Evolutionary conservation across 2,888 invertebrate genomes (phyloP).

Genomic region (Caenorhabditis auriculariae): DNA sequence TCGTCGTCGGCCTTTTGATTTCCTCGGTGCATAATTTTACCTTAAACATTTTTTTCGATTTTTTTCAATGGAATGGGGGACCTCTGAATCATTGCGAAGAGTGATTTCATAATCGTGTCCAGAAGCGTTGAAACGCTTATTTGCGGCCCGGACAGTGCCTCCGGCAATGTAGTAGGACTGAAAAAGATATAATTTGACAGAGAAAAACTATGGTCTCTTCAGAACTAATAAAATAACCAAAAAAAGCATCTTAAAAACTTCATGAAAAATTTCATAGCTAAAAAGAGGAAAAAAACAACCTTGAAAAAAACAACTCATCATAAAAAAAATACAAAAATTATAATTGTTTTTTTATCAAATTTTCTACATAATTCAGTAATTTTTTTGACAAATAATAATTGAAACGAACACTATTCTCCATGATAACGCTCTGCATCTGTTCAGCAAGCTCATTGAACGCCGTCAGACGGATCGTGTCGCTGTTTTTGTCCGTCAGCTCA

Average conservation of each 20-base stretch:
- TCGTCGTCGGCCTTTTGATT: constrained; percentile 16
- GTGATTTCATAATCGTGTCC: constrained; percentile 97
- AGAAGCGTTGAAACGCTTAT: constrained; percentile 80
- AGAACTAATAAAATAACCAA: constrained; percentile 5
- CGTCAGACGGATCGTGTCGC: constrained; percentile 34
- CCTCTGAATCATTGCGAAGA: constrained; percentile 75
- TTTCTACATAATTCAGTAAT: too few species aligned
- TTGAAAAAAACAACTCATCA: too few species aligned
- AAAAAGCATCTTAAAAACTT: constrained; percentile 5
- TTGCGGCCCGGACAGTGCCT: constrained; percentile 85
- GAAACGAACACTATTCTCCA: constrained; percentile 36
- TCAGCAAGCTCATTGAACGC: constrained; percentile 54
- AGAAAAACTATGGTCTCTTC: neutral
- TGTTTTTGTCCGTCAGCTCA: constrained; percentile 45
- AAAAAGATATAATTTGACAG: constrained; percentile 36
- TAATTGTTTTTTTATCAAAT: too few species aligned
- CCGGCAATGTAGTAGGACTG: constrained; percentile 84
- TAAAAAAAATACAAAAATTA: too few species aligned
- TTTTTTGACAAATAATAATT: too few species aligned
- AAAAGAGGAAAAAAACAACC: too few species aligned
- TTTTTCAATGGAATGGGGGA: constrained; percentile 7
- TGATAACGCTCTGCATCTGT: constrained; percentile 25
- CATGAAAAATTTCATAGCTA: too few species aligned
- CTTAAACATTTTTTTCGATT: constrained; percentile 8
- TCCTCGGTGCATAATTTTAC: constrained; percentile 10